Conservation (phyloP, 2,797 vertebrate species). For the Labroides dimidiatus region DNA sequence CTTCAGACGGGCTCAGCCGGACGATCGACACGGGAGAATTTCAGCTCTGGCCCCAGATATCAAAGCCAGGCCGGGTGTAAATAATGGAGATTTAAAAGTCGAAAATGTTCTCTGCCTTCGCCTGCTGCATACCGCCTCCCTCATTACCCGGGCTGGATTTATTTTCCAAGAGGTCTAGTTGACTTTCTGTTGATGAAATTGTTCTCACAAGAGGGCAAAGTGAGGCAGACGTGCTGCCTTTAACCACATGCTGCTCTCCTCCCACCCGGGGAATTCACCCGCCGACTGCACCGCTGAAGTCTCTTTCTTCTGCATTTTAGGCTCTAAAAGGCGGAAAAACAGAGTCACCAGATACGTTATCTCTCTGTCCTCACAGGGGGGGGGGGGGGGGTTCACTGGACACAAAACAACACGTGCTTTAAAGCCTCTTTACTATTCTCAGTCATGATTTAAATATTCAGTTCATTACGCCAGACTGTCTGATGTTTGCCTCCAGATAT, state of each 20-base stretch:
- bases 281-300: slow-evolving; percentile 10
- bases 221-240: slow-evolving; percentile 55
- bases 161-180: slow-evolving; percentile 49
- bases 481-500: no score
- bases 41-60: slow-evolving; percentile 37
- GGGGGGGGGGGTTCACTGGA: no score
- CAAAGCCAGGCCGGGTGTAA: slow-evolving; percentile 61
- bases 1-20: slow-evolving; percentile 57
- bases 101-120: slow-evolving; percentile 51
- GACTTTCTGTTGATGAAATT: slow-evolving; percentile 72
- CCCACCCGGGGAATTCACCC: slow-evolving; percentile 51
- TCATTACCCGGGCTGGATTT: slow-evolving; percentile 51
- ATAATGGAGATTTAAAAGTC: slow-evolving; percentile 67
- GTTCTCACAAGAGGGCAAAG: slow-evolving; percentile 60
- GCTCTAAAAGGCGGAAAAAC: slow-evolving; percentile 17
- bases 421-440: no score
- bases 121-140: slow-evolving; percentile 39
- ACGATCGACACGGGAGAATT: slow-evolving; percentile 42
- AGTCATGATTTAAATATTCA: no score
- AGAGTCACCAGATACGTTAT: no score
- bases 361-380: no score
- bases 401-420: no score
- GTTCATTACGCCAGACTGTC: no score
- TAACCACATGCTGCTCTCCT: slow-evolving; percentile 63
- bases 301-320: slow-evolving; percentile 35